Conservation (phyloP, 2,113 vertebrate species). For the Cyrtonyx montezumae region DNA sequence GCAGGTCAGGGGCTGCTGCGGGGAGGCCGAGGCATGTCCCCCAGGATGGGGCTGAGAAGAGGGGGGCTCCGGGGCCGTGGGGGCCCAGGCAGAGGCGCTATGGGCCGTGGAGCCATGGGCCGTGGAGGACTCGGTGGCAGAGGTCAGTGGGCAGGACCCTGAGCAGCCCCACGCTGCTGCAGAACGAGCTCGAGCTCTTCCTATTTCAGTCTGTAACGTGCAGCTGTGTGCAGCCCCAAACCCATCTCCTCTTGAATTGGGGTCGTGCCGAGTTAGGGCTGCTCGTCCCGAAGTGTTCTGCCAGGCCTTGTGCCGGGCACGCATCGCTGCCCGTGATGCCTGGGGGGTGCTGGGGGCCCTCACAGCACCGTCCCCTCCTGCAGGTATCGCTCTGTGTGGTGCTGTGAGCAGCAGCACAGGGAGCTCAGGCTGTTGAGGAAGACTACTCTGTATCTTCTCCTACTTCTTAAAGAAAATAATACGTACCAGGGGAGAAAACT, state of each 20-base stretch:
- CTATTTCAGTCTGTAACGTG: rapidly evolving
- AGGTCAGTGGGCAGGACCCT: conserved; percentile 74
- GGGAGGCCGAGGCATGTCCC: conserved; percentile 86
- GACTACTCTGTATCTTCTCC: rapidly evolving
- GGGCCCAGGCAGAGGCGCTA: conserved; percentile 81
- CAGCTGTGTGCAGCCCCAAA: rapidly evolving
- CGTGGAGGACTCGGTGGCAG: conserved; percentile 83
- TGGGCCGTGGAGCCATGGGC: conserved; percentile 82
- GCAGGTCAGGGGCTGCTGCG: conserved; percentile 83
- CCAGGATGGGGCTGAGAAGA: conserved; percentile 87
- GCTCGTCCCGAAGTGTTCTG: rapidly evolving
- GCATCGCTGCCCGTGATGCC: rapidly evolving
- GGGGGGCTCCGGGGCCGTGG: conserved; percentile 86
- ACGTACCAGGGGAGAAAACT: not conserved
- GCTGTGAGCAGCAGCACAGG: rapidly evolving
- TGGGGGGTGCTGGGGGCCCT: too few relatives aligned
- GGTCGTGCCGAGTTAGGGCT: too few relatives aligned
- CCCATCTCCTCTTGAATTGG: too few relatives aligned
- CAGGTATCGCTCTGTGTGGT: rapidly evolving
- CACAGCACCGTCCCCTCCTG: rapidly evolving
- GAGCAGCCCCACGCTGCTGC: not conserved
- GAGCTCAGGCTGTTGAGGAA: rapidly evolving
- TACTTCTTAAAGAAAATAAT: not conserved
- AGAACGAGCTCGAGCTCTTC: not conserved
- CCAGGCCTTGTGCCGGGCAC: too few relatives aligned